These are phyloP conservation scores for Stercorarius parasiticus DNA, from an alignment of 2,113 vertebrate species.

Conservation along the genomic window DNA sequence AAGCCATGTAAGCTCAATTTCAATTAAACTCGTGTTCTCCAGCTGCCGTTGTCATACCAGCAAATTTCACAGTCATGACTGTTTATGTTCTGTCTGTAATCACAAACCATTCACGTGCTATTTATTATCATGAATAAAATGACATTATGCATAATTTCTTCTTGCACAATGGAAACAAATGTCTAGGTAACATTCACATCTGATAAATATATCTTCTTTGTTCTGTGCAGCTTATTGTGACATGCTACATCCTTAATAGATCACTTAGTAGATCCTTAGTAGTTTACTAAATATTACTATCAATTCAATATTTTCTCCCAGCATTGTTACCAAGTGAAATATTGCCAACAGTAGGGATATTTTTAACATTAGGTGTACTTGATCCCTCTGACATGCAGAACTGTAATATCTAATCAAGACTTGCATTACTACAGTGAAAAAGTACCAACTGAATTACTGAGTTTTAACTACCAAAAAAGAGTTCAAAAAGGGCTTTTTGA, in stretches of 20 bases:
- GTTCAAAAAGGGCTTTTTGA: background rate
- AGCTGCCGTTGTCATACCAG: background rate
- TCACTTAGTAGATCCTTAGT: background rate
- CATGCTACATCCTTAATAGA: background rate
- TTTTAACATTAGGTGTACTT: background rate
- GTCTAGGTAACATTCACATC: background rate
- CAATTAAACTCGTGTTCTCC: background rate
- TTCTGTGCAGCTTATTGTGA: background rate
- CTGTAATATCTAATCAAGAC: background rate
- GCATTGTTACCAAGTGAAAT: background rate
- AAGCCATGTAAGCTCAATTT: background rate
- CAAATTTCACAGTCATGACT: background rate
- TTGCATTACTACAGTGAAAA: background rate
- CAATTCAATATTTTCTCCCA: background rate
- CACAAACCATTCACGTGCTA: background rate
- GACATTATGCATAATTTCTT: conserved; percentile 9
- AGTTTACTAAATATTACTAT: background rate
- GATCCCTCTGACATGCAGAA: background rate
- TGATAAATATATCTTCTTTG: background rate
- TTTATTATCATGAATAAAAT: conserved; percentile 13
- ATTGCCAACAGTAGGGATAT: background rate
- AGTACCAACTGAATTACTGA: background rate
- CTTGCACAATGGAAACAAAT: conserved; percentile 18
- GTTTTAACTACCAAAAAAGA: background rate
- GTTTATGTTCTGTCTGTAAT: conserved; percentile 6